These are phyloP conservation scores for Apaloderma vittatum DNA, from an alignment of 2,113 vertebrate genomes.

Conservation along the genomic window DNA sequence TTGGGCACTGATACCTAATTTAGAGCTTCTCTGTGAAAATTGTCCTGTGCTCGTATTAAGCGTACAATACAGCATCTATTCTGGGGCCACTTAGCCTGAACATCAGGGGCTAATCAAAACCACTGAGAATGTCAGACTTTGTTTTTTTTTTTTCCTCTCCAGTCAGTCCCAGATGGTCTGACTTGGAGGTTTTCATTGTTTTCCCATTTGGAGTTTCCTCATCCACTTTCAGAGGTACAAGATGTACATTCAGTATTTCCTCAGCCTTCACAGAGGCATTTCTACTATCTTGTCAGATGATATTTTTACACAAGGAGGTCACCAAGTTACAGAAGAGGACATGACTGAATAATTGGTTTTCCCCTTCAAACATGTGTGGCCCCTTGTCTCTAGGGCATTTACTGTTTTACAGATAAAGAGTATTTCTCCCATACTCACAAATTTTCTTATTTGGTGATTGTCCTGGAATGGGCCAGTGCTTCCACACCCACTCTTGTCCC, in stretches of 20 bases:
- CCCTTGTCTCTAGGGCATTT: not conserved
- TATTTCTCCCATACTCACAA: not conserved
- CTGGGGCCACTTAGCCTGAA: not conserved
- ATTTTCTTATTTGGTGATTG: constrained; percentile 11
- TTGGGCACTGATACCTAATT: not conserved
- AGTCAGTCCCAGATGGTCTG: not conserved
- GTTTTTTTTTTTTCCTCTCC: not conserved
- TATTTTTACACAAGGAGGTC: not conserved
- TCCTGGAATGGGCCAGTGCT: not conserved
- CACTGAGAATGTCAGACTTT: not conserved
- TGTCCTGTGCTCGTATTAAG: not conserved
- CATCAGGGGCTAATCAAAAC: not conserved
- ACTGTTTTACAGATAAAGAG: not conserved
- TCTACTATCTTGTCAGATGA: not conserved
- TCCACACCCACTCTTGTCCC: not conserved
- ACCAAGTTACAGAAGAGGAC: not conserved
- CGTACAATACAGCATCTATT: not conserved
- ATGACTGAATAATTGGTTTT: not conserved
- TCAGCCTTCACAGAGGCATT: not conserved
- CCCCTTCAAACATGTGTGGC: not conserved
- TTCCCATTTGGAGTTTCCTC: not conserved
- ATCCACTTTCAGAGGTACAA: not conserved
- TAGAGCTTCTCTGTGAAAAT: not conserved
- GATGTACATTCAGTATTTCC: not conserved
- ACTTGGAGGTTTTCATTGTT: not conserved